Base-by-base conservation (phyloP, 1,140 invertebrate species). In the Helicorthomorpha holstii region DNA sequence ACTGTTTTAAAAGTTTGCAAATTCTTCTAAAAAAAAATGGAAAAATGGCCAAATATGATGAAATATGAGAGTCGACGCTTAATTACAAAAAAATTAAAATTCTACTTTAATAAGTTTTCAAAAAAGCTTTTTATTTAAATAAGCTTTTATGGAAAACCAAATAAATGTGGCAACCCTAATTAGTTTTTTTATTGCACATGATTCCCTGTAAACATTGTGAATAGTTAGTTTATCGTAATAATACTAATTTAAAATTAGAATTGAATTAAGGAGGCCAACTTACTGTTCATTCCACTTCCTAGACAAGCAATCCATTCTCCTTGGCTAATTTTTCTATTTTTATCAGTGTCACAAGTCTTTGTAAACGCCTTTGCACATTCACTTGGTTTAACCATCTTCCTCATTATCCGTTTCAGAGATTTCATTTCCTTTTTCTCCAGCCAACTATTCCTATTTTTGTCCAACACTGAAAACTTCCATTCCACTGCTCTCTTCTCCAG, bases 401-500 rank as follows among this genome's bases (percentile, higher is more conserved):
- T 85, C 1, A 91, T 81, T 25, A 92, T 73, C 55, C 80, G 73
- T 51, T 80, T 75, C 3, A 94, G 68, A 53, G 83, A 81, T 56
- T 78, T 73, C 59, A 89, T 85, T 64, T 95, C 91, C 34, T 74
- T 73, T 57, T 78, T 78, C 59, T 85, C 79, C 48, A 95, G 66
- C 43, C 72, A 69, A 23, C 75, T 74, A 66, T 90, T 85, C 14
- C 70, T 71, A 66, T 93, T 81, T 26, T 66, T 66, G 68, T 95
- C 89, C 59, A 95, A 69, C 44, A 79, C 73, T 1, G 70, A 64
- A 60, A 93, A 95, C 65, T 94, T 93, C 90, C 90, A 94, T 45
- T 83, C 78, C 4, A 89, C 61, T 0, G 54, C 56, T 45, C 48
- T 41, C 46, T 55, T 56, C 26, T 56, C 51, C 19, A 48, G 42